Evolutionary conservation across 2,888 invertebrate genomes (phyloP).

Genomic region (Sarcophaga rosellei): DNA sequence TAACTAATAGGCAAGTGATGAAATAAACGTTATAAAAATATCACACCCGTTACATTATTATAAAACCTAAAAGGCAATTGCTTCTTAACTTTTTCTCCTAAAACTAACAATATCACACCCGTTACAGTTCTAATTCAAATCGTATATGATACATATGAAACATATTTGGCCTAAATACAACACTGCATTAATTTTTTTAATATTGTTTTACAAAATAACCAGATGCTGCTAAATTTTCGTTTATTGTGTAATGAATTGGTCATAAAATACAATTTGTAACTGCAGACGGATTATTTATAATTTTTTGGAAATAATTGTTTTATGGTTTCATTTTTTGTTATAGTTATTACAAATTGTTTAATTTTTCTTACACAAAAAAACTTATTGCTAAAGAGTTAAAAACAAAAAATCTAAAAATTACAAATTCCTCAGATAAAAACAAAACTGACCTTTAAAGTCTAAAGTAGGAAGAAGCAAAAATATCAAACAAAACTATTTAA

Average conservation of each 20-base stretch:
- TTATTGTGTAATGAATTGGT: neutral
- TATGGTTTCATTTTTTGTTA: neutral
- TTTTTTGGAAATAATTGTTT: neutral
- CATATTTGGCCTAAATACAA: too few species aligned
- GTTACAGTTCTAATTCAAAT: too few species aligned
- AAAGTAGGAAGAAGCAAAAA: neutral
- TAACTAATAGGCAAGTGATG: too few species aligned
- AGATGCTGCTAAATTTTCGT: neutral
- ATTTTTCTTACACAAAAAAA: neutral
- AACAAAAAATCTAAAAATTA: neutral
- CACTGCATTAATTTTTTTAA: neutral
- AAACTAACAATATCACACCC: too few species aligned
- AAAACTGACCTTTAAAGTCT: neutral
- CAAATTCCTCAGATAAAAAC: neutral
- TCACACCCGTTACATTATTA: too few species aligned
- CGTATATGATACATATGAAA: too few species aligned
- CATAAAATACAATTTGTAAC: neutral
- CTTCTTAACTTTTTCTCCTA: too few species aligned
- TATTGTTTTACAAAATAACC: neutral
- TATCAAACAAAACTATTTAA: neutral
- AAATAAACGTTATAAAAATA: too few species aligned
- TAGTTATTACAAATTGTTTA: neutral
- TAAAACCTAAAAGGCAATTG: too few species aligned
- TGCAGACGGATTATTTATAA: neutral
- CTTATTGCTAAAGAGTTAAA: neutral